Evolutionary conservation across 2,888 invertebrate species (phyloP), one percentile per base, ranked within the genome.

Genomic region (Yponomeuta sedellus): DNA sequence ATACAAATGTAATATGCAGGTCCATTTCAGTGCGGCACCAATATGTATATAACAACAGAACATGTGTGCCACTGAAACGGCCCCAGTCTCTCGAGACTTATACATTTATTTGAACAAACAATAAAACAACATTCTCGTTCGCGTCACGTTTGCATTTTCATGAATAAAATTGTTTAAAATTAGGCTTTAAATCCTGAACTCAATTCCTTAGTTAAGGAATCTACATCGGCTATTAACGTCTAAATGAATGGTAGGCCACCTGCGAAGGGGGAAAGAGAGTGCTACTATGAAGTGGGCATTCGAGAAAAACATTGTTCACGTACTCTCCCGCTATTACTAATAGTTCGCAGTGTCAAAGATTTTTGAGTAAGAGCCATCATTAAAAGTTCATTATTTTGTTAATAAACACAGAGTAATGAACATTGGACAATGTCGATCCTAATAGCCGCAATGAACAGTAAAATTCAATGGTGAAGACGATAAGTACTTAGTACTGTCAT

Each of bases 101-200:
- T 16, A 52, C 1, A 52, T 52, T 52, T 16, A 52, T 52, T 52
- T 52, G 1, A 52, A 52, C 16, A 16, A 52, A 52, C 44, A 52
- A 52, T 52, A 52, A 16, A 52, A 52, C 44, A 52, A 3, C 12
- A 16, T 16, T 12, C 44, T 52, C 44, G 2, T 52, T 4, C 12
- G 44, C 16, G 16, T 3, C 4, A 34, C 16, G 16, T 16, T 16
- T 52, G 44, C 44, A 52, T 52, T 16, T 52, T 52, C 44, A 52
- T 52, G 12, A 52, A 52, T 3, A 34, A 16, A 52, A 16, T 12
- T 4, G 44, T 52, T 44, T 52, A 52, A 52, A 52, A 52, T 52
- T 52, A 52, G 44, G 16, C 44, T 52, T 52, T 52, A 52, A 52
- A 52, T 52, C 44, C 44, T 52, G 44, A 52, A 52, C 44, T 52